Evolutionary conservation across 1,140 invertebrate species (phyloP), one percentile per base, ranked within the genome.

Genomic region (Euura saliciscinereae): DNA sequence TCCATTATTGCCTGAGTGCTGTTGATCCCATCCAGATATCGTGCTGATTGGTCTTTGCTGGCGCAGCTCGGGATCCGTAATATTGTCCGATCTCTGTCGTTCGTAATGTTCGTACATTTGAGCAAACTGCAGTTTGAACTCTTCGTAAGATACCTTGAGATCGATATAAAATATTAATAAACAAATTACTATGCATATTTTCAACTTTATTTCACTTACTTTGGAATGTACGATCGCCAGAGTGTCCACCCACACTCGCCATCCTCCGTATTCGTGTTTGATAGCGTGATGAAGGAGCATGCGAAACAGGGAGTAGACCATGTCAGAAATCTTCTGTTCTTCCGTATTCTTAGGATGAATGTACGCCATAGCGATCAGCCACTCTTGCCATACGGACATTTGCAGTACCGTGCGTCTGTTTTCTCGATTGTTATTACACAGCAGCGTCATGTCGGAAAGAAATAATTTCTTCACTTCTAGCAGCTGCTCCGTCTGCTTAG

Each of bases 341-440:
- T 99, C 97, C 1, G 93, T 92, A 80, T 95, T 98, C 83, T 97
- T 95, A 0, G 98, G 97, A 86, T 99, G 98, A 71, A 99, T 98
- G 84, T 99, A 99, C 43, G 98, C 96, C 93, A 99, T 94, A 4
- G 97, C 97, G 78, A 99, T 99, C 2, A 99, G 89, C 98, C 98
- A 99, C 84, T 99, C 98, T 88, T 99, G 98, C 98, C 98, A 99
- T 1, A 99, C 98, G 5, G 98, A 99, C 98, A 99, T 99, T 88
- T 99, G 98, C 10, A 99, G 89, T 2, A 99, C 96, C 1, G 97
- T 99, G 76, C 98, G 89, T 68, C 98, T 88, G 87, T 99, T 99
- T 85, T 99, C 98, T 28, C 97, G 90, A 84, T 98, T 99, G 84
- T 98, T 98, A 82, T 98, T 98, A 85, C 98, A 99, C 13, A 99